These are phyloP conservation scores for Sipha flava DNA, from an alignment of 1,140 invertebrate genomes.

Conservation along the genomic window DNA sequence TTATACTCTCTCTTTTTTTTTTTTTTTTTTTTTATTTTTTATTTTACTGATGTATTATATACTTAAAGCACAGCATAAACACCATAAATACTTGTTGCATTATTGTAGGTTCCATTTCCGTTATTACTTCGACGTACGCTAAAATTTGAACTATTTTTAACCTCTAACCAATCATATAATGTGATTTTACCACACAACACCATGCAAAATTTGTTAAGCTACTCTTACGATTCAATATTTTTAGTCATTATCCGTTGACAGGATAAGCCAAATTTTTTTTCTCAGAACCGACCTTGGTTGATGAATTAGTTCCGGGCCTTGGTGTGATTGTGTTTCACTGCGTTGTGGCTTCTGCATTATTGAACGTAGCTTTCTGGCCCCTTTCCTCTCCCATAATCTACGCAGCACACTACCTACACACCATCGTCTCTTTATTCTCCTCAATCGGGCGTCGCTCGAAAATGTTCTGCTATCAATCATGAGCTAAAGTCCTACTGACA, in stretches of 20 bases:
- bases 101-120: no score
- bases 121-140: no score
- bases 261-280: background rate
- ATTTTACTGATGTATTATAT: no score
- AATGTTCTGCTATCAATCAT: constrained; percentile 31
- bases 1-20: no score
- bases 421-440: background rate
- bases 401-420: background rate
- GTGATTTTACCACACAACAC: background rate
- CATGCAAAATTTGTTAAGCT: background rate
- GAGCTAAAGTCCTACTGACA: constrained; percentile 24
- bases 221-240: background rate
- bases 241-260: background rate
- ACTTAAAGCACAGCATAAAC: no score
- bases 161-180: no score
- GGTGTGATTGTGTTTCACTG: background rate
- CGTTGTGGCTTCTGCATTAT: constrained; percentile 14
- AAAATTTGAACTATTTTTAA: no score
- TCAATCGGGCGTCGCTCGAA: background rate
- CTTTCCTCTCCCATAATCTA: background rate
- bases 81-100: no score
- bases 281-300: background rate
- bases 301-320: background rate
- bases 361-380: constrained; percentile 18
- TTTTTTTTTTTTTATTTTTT: no score